phyloP scores from a whole-genome alignment of 2,888 invertebrate genomes.

The Eulithis prunata region DNA sequence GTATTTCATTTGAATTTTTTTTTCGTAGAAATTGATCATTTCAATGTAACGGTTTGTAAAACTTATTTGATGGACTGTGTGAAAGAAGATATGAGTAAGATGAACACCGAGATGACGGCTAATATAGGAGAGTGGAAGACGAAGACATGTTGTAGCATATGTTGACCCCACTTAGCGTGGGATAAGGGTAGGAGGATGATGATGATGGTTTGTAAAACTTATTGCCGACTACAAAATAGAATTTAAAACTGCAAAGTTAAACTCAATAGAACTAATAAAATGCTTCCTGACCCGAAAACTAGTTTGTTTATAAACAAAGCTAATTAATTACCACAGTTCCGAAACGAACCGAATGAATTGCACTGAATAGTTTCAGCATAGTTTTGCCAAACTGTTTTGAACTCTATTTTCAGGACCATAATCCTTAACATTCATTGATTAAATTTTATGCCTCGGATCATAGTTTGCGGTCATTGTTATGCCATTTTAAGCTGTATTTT shows the following conservation, averaged over 20 bases:
- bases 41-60: too few species aligned
- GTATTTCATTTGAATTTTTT: too few species aligned
- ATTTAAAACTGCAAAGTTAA: constrained; percentile 1
- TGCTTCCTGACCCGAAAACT: constrained; percentile 17
- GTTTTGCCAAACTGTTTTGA: constrained; percentile 16
- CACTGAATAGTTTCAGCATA: constrained; percentile 30
- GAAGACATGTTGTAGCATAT: too few species aligned
- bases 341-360: constrained; percentile 29
- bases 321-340: constrained; percentile 36
- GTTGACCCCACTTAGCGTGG: too few species aligned
- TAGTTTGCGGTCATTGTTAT: constrained; percentile 10
- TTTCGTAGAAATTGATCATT: too few species aligned
- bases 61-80: too few species aligned
- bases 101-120: too few species aligned
- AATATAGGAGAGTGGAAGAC: too few species aligned
- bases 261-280: constrained; percentile 23
- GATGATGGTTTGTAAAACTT: too few species aligned
- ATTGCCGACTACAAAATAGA: too few species aligned
- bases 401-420: not conserved
- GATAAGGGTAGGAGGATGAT: too few species aligned
- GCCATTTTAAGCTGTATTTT: constrained; percentile 9
- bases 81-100: too few species aligned
- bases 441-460: not conserved
- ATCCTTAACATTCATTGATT: not conserved
- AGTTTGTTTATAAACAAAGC: constrained; percentile 38